These are phyloP conservation scores for Scomber japonicus DNA, from an alignment of 2,113 vertebrate species.

Conservation along the genomic window DNA sequence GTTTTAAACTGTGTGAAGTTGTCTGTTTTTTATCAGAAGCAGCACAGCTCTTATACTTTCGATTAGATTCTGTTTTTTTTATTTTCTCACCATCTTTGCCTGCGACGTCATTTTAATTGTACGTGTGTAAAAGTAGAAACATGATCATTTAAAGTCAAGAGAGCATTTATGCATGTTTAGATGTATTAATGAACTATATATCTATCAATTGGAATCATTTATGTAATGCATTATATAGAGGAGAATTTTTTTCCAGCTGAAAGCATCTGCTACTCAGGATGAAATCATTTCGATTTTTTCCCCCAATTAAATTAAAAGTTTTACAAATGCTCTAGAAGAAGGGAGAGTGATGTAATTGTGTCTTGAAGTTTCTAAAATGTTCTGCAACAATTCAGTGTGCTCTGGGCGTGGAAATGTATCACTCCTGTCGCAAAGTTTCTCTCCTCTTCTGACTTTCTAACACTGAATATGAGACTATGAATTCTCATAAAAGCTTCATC, in stretches of 20 bases:
- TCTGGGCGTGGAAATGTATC: not conserved
- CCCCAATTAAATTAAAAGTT: too few relatives aligned
- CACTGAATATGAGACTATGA: not conserved
- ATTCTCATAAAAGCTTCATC: not conserved
- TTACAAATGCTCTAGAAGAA: not conserved
- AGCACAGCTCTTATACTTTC: not conserved
- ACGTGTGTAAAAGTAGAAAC: not conserved
- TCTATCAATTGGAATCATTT: not conserved
- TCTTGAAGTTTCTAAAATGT: not conserved
- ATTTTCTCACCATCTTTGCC: not conserved
- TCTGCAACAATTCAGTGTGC: not conserved
- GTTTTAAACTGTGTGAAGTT: not conserved
- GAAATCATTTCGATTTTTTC: not conserved
- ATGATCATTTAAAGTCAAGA: not conserved
- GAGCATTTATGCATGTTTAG: not conserved
- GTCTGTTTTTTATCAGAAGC: not conserved
- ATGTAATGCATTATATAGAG: not conserved
- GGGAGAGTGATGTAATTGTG: not conserved
- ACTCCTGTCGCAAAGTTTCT: not conserved
- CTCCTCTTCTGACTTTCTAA: not conserved
- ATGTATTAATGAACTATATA: not conserved
- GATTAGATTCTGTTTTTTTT: not conserved
- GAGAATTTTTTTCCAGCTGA: not conserved
- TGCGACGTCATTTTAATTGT: too few relatives aligned
- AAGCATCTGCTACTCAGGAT: not conserved